Percentiles rank a stretch among this genome's conserved stretches.
These are phyloP conservation scores for Talpa occidentalis DNA, from an alignment of 2,113 vertebrate species.

Conservation along the genomic window DNA sequence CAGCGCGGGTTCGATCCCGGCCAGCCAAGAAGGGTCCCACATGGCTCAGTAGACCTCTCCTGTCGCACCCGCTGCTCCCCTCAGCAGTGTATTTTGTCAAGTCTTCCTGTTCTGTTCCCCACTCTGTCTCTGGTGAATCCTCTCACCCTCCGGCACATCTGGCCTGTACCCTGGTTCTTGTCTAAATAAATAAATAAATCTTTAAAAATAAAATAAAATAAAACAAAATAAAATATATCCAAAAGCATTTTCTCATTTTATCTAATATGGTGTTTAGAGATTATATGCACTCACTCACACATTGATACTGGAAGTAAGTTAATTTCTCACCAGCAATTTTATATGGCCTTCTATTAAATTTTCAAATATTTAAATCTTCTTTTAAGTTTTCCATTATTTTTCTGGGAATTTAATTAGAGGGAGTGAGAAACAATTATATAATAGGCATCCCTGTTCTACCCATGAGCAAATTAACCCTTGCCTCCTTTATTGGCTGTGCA, in stretches of 20 bases:
- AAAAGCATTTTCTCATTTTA: neutral
- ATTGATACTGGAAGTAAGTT: neutral
- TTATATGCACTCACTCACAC: neutral
- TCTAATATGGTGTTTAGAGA: neutral
- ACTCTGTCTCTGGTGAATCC: no score
- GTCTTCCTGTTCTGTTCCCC: no score
- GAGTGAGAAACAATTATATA: neutral
- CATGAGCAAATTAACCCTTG: neutral
- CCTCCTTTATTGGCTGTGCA: neutral
- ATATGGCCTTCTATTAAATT: neutral
- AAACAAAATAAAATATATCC: neutral
- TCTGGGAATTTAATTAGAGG: neutral
- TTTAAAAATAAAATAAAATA: no score
- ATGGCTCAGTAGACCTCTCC: no score
- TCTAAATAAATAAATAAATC: no score
- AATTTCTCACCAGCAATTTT: neutral
- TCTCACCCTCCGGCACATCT: no score
- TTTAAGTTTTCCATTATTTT: neutral
- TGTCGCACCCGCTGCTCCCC: no score
- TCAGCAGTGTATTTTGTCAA: no score
- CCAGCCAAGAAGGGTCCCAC: no score
- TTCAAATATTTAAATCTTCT: neutral
- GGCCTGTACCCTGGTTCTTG: no score
- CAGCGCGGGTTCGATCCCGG: no score
- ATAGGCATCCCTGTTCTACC: neutral